These are phyloP conservation scores for Anoplolepis gracilipes DNA, from an alignment of 1,140 invertebrate genomes.

Conservation along the genomic window DNA sequence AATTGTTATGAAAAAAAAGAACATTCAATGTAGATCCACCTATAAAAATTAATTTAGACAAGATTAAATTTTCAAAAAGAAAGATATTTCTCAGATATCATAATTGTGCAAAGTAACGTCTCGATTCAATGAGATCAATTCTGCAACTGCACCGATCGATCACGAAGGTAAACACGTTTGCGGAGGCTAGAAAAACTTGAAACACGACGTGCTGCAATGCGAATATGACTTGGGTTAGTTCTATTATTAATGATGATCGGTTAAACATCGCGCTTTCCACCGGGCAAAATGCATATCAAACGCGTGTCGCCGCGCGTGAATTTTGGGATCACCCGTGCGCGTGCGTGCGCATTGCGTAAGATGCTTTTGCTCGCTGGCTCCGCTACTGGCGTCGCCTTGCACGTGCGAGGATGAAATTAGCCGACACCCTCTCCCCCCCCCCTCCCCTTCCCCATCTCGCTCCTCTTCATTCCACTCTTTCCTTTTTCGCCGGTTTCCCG, in stretches of 20 bases:
- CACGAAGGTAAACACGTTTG: background rate
- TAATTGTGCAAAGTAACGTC: too few relatives aligned
- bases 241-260: conserved; percentile 63
- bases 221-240: conserved; percentile 17
- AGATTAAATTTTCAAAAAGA: too few relatives aligned
- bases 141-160: background rate
- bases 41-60: background rate
- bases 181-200: background rate
- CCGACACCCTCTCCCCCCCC: conserved; percentile 65
- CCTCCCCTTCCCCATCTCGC: background rate
- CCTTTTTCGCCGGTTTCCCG: conserved; percentile 40
- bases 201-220: background rate
- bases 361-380: conserved; percentile 59
- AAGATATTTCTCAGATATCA: too few relatives aligned
- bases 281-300: background rate
- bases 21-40: background rate
- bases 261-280: conserved; percentile 44
- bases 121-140: background rate
- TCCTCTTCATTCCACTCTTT: background rate
- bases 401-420: conserved; percentile 82
- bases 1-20: background rate
- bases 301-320: conserved; percentile 57
- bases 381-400: conserved; percentile 67
- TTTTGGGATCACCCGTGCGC: conserved; percentile 55
- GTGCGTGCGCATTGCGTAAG: conserved; percentile 78